Conservation (phyloP, 1,140 invertebrate genomes). For the Thrips palmi region DNA sequence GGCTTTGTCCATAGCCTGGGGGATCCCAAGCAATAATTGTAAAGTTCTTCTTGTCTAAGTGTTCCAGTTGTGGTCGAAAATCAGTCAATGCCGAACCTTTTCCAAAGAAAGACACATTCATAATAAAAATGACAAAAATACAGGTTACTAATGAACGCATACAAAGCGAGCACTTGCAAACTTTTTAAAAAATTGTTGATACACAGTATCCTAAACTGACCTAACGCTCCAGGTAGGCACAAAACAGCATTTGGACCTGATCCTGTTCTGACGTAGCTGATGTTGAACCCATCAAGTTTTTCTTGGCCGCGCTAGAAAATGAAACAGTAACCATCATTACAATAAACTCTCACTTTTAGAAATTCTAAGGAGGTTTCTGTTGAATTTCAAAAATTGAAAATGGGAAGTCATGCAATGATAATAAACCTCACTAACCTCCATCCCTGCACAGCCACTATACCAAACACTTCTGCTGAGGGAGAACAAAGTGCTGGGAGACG, state of each 20-base stretch:
- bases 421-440: too few species aligned
- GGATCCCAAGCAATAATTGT: conserved; percentile 74
- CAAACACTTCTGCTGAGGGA: too few species aligned
- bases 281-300: conserved; percentile 34
- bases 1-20: conserved; percentile 69
- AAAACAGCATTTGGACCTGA: conserved; percentile 45
- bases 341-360: too few species aligned
- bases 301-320: too few species aligned
- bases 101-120: conserved; percentile 9
- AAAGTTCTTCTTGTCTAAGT: conserved; percentile 44
- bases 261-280: conserved; percentile 57
- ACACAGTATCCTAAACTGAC: conserved; percentile 19
- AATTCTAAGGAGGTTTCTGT: too few species aligned
- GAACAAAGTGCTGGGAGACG: too few species aligned
- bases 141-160: neutral
- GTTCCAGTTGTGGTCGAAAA: conserved; percentile 59
- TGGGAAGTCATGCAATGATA: too few species aligned
- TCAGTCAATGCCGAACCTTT: conserved; percentile 54
- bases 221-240: conserved; percentile 57
- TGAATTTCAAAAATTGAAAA: too few species aligned
- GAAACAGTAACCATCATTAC: too few species aligned
- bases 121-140: conserved; percentile 1
- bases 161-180: too few species aligned
- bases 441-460: too few species aligned
- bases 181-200: neutral